Conservation (phyloP, 2,113 vertebrate species). For the Dipodomys merriami region DNA sequence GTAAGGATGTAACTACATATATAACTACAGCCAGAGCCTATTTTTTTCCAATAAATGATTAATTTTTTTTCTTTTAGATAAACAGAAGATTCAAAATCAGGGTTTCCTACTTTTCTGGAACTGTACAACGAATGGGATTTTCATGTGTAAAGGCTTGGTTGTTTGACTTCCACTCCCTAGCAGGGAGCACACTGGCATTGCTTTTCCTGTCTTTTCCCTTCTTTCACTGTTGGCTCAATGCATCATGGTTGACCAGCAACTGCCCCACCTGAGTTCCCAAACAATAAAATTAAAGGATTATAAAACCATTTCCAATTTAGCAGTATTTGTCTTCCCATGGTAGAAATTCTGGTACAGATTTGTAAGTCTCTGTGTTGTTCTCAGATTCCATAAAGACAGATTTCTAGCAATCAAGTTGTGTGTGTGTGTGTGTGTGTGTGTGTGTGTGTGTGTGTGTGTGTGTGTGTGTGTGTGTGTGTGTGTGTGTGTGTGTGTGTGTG, state of each 20-base stretch:
- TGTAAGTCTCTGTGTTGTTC: not conserved
- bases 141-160: not conserved
- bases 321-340: not conserved
- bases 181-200: not conserved
- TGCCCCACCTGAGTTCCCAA: not conserved
- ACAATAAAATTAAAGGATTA: not conserved
- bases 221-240: not conserved
- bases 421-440: too few species aligned
- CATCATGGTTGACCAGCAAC: not conserved
- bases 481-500: too few species aligned
- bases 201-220: not conserved
- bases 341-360: not conserved
- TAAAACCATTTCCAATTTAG: not conserved
- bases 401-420: too few species aligned
- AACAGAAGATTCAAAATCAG: not conserved
- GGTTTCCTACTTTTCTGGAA: not conserved
- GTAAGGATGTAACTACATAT: not conserved
- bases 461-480: too few species aligned
- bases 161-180: not conserved
- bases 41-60: not conserved
- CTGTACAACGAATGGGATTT: not conserved
- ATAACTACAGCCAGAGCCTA: too few species aligned
- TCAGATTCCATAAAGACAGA: not conserved
- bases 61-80: not conserved
- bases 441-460: too few species aligned